Conservation (phyloP, 2,113 vertebrate genomes). For the Antennarius striatus region DNA sequence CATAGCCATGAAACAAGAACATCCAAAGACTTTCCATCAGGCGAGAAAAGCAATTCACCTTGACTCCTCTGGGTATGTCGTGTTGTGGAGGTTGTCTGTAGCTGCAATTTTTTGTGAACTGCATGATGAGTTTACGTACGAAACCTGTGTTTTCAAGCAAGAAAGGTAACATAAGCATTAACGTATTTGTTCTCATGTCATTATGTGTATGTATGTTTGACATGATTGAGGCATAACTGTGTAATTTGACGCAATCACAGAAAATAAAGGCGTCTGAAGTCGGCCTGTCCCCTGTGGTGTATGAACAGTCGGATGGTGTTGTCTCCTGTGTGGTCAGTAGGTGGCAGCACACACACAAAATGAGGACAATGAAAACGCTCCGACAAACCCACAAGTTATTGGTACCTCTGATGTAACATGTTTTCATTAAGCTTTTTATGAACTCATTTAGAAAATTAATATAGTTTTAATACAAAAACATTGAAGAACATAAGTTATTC, state of each 20-base stretch:
- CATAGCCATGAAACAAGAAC: conserved; percentile 43
- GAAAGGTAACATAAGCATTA: conserved; percentile 44
- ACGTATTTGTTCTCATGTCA: conserved; percentile 56
- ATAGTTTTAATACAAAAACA: no score
- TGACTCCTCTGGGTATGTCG: conserved; percentile 55
- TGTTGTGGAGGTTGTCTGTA: conserved; percentile 66
- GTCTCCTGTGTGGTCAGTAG: conserved; percentile 33
- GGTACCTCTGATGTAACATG: no score
- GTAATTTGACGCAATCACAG: conserved; percentile 72
- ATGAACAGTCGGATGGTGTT: conserved; percentile 18
- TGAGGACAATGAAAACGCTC: no score
- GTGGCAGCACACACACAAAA: conserved; percentile 27
- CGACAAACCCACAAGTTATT: no score
- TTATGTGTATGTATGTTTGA: conserved; percentile 59
- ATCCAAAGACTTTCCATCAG: conserved; percentile 56
- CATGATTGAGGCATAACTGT: conserved; percentile 66
- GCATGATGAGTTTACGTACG: conserved; percentile 71
- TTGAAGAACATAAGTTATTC: no score
- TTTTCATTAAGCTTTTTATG: no score
- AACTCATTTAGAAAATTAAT: no score
- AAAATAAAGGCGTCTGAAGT: conserved; percentile 81
- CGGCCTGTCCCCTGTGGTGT: conserved; percentile 58
- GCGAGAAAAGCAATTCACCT: conserved; percentile 24
- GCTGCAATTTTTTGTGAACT: conserved; percentile 76
- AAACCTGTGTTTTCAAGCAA: conserved; percentile 63